phyloP scores from a whole-genome alignment of 1,140 invertebrate species.

The Limonius californicus region DNA sequence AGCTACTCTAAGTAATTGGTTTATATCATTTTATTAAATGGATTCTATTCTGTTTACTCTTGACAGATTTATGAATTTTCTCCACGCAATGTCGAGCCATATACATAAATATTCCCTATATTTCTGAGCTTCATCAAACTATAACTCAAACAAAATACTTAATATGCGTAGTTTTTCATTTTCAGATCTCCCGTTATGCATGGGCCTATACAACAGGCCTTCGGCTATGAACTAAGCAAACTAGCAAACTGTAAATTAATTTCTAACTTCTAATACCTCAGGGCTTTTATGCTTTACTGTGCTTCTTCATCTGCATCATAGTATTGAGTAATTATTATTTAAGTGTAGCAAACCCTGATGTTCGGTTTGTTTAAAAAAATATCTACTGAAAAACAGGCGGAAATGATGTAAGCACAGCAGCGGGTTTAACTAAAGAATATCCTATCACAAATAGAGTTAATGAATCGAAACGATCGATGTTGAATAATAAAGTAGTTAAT shows the following conservation, averaged over 20 bases:
- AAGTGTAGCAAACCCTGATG: no score
- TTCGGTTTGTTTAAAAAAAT: not conserved
- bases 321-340: no score
- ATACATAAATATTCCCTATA: slow-evolving; percentile 10
- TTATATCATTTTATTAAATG: slow-evolving; percentile 14
- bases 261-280: not conserved
- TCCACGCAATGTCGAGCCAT: not conserved
- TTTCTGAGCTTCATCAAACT: not conserved
- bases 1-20: slow-evolving; percentile 14
- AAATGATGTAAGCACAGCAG: slow-evolving; percentile 9
- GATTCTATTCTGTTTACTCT: slow-evolving; percentile 2
- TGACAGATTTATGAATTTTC: slow-evolving; percentile 11
- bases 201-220: not conserved
- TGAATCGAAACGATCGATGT: slow-evolving; percentile 20
- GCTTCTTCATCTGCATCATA: no score
- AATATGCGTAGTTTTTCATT: slow-evolving; percentile 1
- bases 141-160: slow-evolving; percentile 7
- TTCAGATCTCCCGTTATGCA: not conserved
- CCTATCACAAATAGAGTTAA: slow-evolving; percentile 16
- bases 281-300: not conserved
- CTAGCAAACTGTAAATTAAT: not conserved
- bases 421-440: slow-evolving; percentile 10
- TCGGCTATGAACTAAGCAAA: not conserved
- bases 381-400: slow-evolving; percentile 6
- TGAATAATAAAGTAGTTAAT: slow-evolving; percentile 19